phyloP scores from a whole-genome alignment of 2,797 vertebrate species.

The Etheostoma perlongum region DNA sequence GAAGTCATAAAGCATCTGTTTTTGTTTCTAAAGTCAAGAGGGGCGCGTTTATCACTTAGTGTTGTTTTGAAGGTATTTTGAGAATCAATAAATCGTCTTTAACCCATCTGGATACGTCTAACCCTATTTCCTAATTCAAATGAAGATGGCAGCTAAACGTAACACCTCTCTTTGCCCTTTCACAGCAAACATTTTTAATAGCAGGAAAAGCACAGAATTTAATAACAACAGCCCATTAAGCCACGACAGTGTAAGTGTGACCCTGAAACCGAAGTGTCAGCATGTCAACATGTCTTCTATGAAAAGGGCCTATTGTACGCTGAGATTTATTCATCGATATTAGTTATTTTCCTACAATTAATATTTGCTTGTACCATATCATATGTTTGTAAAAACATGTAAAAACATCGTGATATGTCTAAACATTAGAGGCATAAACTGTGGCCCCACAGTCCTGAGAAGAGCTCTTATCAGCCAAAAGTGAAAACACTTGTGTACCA shows the following conservation, averaged over 20 bases:
- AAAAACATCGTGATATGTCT: no score
- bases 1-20: background rate
- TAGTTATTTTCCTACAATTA: background rate
- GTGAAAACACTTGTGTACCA: background rate
- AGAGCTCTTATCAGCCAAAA: conserved; percentile 5
- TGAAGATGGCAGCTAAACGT: background rate
- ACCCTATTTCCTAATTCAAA: background rate
- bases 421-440: background rate
- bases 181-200: background rate
- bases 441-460: background rate
- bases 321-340: background rate
- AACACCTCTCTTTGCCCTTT: background rate
- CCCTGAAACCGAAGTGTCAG: background rate
- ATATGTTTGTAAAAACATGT: no score
- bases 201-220: background rate
- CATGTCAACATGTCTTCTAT: background rate
- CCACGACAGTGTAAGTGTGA: background rate
- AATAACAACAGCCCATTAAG: background rate
- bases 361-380: background rate
- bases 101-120: background rate
- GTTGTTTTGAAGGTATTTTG: background rate
- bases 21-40: background rate
- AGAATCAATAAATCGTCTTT: background rate
- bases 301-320: background rate
- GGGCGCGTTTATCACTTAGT: no score